phyloP scores from a whole-genome alignment of 2,113 vertebrate genomes.

The Pipa parva region DNA sequence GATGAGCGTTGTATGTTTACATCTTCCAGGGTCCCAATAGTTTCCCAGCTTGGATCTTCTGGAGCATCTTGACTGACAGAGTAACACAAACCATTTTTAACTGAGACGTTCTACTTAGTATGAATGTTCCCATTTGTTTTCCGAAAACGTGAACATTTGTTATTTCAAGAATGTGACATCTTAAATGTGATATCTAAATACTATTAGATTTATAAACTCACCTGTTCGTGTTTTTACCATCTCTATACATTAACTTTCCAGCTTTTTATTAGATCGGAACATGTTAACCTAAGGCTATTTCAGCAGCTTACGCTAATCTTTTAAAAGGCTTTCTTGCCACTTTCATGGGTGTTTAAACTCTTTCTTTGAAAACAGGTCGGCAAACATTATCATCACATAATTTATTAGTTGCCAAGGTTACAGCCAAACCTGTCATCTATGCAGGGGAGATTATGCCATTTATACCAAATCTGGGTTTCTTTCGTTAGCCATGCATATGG shows the following conservation, averaged over 20 bases:
- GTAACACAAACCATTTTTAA: too few species aligned
- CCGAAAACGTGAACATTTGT: neutral
- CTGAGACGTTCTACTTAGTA: too few species aligned
- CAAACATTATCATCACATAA: constrained; percentile 34
- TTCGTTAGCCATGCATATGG: constrained; percentile 28
- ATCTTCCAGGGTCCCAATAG: too few species aligned
- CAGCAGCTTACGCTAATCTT: constrained; percentile 37
- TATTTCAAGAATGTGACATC: too few species aligned
- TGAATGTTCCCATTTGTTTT: too few species aligned
- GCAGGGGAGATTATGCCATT: constrained; percentile 22
- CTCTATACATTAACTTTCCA: neutral
- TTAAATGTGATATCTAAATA: too few species aligned
- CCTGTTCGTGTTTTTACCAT: constrained; percentile 5
- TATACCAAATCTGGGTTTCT: constrained; percentile 16
- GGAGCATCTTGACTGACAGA: too few species aligned
- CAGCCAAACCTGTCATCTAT: constrained; percentile 16
- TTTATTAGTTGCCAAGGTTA: constrained; percentile 38
- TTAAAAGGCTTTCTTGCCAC: constrained; percentile 38
- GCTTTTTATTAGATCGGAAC: constrained; percentile 11
- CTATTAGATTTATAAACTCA: neutral
- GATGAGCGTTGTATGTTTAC: too few species aligned
- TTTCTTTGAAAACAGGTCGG: constrained; percentile 38
- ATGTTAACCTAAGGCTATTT: constrained; percentile 36
- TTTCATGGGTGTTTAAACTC: constrained; percentile 30
- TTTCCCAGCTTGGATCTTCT: too few species aligned